These are phyloP conservation scores for Aptenodytes forsteri DNA, from an alignment of 2,113 vertebrate species.

Conservation along the genomic window DNA sequence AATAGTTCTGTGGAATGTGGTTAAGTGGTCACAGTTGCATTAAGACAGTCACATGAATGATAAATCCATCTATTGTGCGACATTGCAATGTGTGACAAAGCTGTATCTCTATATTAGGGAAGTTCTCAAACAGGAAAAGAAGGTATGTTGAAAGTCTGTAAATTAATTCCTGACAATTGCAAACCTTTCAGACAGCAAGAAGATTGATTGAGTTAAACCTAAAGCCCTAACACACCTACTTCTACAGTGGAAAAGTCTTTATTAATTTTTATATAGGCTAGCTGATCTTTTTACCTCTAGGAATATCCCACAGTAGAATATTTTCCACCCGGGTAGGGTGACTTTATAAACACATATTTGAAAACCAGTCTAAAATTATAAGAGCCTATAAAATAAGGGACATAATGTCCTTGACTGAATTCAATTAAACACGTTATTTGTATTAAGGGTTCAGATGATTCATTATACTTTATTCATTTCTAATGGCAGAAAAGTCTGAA, in stretches of 20 bases:
- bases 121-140: background rate
- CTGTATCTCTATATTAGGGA: background rate
- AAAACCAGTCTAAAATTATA: constrained; percentile 19
- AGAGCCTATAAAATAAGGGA: background rate
- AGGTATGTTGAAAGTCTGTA: background rate
- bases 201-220: background rate
- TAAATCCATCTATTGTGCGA: background rate
- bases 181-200: background rate
- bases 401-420: constrained; percentile 7
- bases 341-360: background rate
- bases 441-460: constrained; percentile 2
- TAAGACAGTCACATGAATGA: background rate
- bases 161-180: background rate
- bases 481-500: constrained; percentile 20
- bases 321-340: background rate
- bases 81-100: background rate
- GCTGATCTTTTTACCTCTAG: background rate
- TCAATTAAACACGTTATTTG: constrained; percentile 25
- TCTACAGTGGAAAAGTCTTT: background rate
- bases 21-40: background rate
- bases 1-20: background rate
- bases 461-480: constrained; percentile 11
- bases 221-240: background rate
- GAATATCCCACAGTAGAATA: background rate
- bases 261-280: background rate